Evolutionary conservation across 2,888 invertebrate genomes (phyloP), one percentile per base, ranked within the genome.

Genomic region (Phania funesta): DNA sequence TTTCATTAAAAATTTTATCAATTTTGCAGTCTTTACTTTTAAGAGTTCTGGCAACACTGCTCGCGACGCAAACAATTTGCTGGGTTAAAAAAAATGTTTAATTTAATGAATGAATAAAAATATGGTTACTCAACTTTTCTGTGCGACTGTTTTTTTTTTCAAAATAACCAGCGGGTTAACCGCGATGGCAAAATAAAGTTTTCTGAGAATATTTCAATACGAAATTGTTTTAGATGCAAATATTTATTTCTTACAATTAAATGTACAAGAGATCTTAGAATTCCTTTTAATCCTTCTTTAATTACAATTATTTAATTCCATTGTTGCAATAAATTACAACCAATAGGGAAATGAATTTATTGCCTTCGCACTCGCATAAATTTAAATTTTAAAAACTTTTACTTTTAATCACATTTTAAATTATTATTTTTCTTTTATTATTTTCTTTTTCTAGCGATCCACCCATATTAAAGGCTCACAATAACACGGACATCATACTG

Each of bases 401-500:
- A 22, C 44, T 60, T 54, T 41, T 18, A 76, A 41, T 67, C 8
- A 54, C 29, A 44, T 24, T 24, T 38, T 16, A 11, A 41, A 52
- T 58, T 24, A 58, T 35, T 60, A 73, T 62, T 65, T 56, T 26
- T 54, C 13, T 64, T 77, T 73, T 64, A 35, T 41, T 16, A 16
- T 26, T 79, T 85, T 65, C 90, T 87, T 87, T 87, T 92, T 93
- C 83, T 93, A 96, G 96, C 85, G 96, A 97, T 89, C 96, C 96
- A 32, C 96, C 95, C 71, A 94, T 95, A 65, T 91, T 97, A 87
- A 92, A 93, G 85, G 93, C 94, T 70, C 95, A 95, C 92, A 93
- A 94, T 89, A 94, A 95, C 91, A 93, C 95, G 38, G 95, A 97
- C 92, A 93, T 97, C 87, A 93, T 97, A 86, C 93, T 98, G 88